Evolutionary conservation across 2,888 invertebrate species (phyloP).

Genomic region (Amphipyra tragopoginis): DNA sequence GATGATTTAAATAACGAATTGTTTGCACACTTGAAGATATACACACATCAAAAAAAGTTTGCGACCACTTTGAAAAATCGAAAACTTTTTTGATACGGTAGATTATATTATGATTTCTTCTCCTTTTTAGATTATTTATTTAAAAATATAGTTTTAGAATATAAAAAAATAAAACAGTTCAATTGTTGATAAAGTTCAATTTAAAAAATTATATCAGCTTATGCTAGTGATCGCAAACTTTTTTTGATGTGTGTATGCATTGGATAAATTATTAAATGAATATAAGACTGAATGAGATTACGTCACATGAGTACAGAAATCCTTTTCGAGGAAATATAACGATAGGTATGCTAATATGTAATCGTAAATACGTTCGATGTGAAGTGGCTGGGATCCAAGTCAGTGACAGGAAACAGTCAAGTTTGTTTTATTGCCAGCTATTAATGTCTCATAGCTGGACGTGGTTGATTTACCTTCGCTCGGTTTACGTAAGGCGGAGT

Average conservation of each 20-base stretch:
- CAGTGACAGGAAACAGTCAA: conserved; percentile 79
- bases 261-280: too few relatives aligned
- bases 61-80: too few relatives aligned
- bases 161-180: too few relatives aligned
- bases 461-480: conserved; percentile 77
- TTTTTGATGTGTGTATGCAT: too few relatives aligned
- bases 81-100: too few relatives aligned
- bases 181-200: too few relatives aligned
- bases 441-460: conserved; percentile 78
- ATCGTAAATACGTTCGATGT: conserved; percentile 72
- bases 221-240: too few relatives aligned
- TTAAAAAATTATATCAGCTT: too few relatives aligned
- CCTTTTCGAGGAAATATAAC: conserved; percentile 53
- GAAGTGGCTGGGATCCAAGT: conserved; percentile 72
- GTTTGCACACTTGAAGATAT: background rate
- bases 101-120: too few relatives aligned
- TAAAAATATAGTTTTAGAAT: too few relatives aligned
- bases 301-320: conserved; percentile 38
- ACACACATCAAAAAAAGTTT: too few relatives aligned
- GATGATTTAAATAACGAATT: background rate
- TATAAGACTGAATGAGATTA: conserved; percentile 41
- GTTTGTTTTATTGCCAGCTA: conserved; percentile 82
- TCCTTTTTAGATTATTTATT: too few relatives aligned
- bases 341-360: conserved; percentile 69
- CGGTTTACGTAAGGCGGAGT: conserved; percentile 62